Evolutionary conservation across 2,888 invertebrate species (phyloP).

Genomic region (Nymphalis polychloros): DNA sequence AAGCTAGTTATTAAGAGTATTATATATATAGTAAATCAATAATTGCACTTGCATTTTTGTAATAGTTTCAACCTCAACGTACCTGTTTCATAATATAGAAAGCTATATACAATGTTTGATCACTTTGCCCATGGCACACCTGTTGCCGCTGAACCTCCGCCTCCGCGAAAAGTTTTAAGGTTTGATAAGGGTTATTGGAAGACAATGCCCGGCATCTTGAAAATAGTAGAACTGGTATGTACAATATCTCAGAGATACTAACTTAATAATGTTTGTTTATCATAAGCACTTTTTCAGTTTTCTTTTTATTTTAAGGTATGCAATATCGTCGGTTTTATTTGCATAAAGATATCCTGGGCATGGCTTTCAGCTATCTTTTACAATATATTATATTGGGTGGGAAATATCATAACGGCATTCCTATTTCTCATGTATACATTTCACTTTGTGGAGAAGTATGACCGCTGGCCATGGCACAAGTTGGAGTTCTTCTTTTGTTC

Average conservation of each 20-base stretch:
- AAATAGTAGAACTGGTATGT: conserved; percentile 85
- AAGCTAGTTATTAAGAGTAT: not conserved
- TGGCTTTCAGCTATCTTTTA: conserved; percentile 87
- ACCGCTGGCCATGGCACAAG: conserved; percentile 91
- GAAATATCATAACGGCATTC: conserved; percentile 88
- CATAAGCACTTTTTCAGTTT: not conserved
- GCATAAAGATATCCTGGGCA: conserved; percentile 84
- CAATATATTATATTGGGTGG: conserved; percentile 89
- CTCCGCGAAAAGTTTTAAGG: conserved; percentile 84
- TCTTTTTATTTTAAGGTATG: conserved; percentile 76
- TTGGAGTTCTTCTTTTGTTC: conserved; percentile 88
- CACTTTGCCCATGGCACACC: conserved; percentile 52
- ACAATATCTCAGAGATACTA: not conserved
- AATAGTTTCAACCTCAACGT: not conserved
- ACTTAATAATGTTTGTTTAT: not conserved
- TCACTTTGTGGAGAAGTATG: conserved; percentile 91
- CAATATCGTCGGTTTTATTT: conserved; percentile 90
- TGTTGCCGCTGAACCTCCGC: conserved; percentile 55
- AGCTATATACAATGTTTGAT: conserved; percentile 59
- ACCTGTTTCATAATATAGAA: not conserved
- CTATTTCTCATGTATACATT: conserved; percentile 89
- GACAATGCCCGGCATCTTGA: conserved; percentile 88
- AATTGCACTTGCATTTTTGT: too few species aligned
- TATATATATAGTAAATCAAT: not conserved
- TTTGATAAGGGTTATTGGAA: conserved; percentile 87